A percentile compares a stretch with the other conserved stretches of the same genome.
phyloP scores from a whole-genome alignment of 1,140 invertebrate genomes.

The Hestina assimilis region DNA sequence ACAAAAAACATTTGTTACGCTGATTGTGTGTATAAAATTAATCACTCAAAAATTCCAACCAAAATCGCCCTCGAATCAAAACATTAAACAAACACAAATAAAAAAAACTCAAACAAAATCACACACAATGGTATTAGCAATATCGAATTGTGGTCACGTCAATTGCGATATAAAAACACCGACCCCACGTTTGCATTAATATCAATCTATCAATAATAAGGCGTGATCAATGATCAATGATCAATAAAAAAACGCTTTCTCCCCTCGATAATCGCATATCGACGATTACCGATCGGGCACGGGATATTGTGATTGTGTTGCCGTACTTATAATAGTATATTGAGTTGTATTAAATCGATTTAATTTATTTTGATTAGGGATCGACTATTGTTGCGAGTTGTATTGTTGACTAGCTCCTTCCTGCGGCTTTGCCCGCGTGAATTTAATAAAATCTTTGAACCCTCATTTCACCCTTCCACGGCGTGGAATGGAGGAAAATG shows the following conservation, averaged over 20 bases:
- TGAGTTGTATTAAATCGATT: conserved; percentile 46
- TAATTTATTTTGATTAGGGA: background rate
- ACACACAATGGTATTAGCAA: conserved; percentile 58
- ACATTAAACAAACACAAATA: conserved; percentile 52
- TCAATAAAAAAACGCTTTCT: conserved; percentile 52
- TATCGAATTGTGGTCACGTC: conserved; percentile 65
- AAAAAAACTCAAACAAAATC: conserved; percentile 46
- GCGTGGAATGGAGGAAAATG: too few species aligned
- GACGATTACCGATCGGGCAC: conserved; percentile 57
- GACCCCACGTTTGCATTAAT: conserved; percentile 64
- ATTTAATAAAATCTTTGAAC: too few species aligned
- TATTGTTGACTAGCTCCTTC: background rate
- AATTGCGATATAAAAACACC: conserved; percentile 57
- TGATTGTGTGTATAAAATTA: conserved; percentile 11
- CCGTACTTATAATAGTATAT: conserved; percentile 33
- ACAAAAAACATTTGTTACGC: too few species aligned
- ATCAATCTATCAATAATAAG: conserved; percentile 75
- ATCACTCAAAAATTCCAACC: conserved; percentile 12
- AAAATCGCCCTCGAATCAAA: conserved; percentile 38
- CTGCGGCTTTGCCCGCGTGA: too few species aligned
- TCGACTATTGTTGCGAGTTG: background rate
- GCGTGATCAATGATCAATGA: conserved; percentile 70
- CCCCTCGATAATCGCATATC: conserved; percentile 55
- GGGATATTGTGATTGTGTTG: conserved; percentile 52
- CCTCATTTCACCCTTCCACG: too few species aligned